A percentile compares a stretch with the other conserved stretches of the same genome.
phyloP scores from a whole-genome alignment of 64 coral and sea anemone genomes.

The Pachyseris speciosa region DNA sequence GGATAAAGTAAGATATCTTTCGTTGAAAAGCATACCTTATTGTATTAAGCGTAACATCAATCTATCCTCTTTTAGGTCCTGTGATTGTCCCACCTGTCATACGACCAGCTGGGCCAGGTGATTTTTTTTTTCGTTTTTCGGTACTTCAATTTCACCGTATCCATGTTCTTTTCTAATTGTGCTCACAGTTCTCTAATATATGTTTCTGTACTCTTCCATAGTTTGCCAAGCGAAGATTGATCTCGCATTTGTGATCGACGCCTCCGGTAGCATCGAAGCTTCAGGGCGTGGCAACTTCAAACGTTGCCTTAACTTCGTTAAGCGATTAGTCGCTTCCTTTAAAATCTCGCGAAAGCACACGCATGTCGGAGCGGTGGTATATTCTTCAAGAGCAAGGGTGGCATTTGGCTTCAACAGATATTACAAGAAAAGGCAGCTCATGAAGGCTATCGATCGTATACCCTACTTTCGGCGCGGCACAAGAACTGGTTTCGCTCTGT shows the following conservation, averaged over 20 bases:
- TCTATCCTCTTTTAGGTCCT: neutral
- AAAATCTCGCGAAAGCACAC: conserved; percentile 40
- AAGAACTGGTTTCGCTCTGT: conserved; percentile 43
- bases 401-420: conserved; percentile 39
- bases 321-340: conserved; percentile 56
- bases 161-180: no score
- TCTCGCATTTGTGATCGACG: conserved; percentile 55
- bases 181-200: neutral
- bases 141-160: neutral
- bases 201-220: conserved; percentile 2
- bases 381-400: neutral
- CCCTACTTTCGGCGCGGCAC: conserved; percentile 44
- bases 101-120: conserved; percentile 39
- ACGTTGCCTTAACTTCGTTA: conserved; percentile 66
- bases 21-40: no score
- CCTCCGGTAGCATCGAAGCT: conserved; percentile 62
- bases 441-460: conserved; percentile 60
- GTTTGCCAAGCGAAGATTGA: conserved; percentile 60
- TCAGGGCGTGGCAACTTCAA: conserved; percentile 66
- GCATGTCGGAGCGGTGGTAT: conserved; percentile 43
- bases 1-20: no score
- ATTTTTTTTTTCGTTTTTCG: neutral
- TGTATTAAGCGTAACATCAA: neutral
- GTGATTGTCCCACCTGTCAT: neutral
- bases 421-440: conserved; percentile 22